Percentiles rank a stretch among this genome's conserved stretches.
These are phyloP conservation scores for Tachypleus tridentatus DNA, from an alignment of 1,140 invertebrate species.

Conservation along the genomic window DNA sequence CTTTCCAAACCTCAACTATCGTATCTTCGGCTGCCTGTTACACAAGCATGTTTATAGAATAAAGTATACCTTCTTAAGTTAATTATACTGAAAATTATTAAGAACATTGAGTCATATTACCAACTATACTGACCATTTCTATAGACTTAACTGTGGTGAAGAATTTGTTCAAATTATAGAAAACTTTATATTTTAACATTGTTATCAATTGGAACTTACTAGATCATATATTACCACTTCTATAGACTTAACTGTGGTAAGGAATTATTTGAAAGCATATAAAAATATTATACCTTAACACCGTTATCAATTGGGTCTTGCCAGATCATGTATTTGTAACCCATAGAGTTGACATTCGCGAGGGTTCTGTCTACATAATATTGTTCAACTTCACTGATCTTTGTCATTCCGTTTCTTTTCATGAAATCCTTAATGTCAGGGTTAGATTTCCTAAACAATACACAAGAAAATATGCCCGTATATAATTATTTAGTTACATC, in stretches of 20 bases:
- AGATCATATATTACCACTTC: too few relatives aligned
- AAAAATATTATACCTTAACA: too few relatives aligned
- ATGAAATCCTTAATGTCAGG: constrained; percentile 28
- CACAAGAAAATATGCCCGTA: constrained; percentile 6
- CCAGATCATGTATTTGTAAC: constrained; percentile 32
- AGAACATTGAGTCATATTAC: constrained; percentile 4
- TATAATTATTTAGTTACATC: neutral
- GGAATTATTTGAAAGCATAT: too few relatives aligned
- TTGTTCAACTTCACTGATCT: constrained; percentile 8
- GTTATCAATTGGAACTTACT: too few relatives aligned
- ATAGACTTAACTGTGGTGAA: neutral
- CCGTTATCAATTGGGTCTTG: constrained; percentile 32
- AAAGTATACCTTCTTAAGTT: constrained; percentile 4
- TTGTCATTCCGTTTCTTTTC: constrained; percentile 26
- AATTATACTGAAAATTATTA: constrained; percentile 8
- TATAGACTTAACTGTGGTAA: too few relatives aligned
- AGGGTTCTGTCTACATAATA: constrained; percentile 29
- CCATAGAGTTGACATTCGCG: constrained; percentile 24
- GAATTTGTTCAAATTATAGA: too few relatives aligned
- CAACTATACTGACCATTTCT: constrained; percentile 11
- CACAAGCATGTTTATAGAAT: neutral
- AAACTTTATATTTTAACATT: too few relatives aligned
- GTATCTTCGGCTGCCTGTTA: constrained; percentile 29
- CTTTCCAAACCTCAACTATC: constrained; percentile 38
- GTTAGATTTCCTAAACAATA: constrained; percentile 25